A percentile compares a stretch with the other conserved stretches of the same genome.
phyloP scores from a whole-genome alignment of 2,113 vertebrate species.

The Colistium nudipinnis region DNA sequence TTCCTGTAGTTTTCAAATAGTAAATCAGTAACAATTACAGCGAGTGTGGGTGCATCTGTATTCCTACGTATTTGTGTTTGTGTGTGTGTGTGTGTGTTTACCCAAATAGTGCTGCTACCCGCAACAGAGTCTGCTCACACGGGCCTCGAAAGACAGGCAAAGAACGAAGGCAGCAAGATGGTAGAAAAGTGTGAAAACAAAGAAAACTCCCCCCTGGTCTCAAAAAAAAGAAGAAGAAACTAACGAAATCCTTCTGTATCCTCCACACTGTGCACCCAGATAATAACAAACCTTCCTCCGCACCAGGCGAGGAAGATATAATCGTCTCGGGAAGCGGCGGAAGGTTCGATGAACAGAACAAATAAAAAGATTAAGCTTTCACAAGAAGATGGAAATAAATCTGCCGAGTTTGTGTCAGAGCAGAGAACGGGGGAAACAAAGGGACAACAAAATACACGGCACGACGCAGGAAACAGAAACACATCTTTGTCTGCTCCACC shows the following conservation, averaged over 20 bases:
- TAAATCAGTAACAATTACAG: too few relatives aligned
- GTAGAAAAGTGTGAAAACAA: neutral
- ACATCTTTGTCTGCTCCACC: slow-evolving; percentile 30
- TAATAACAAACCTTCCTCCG: slow-evolving; percentile 30
- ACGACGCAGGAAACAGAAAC: slow-evolving; percentile 5
- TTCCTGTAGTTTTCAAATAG: too few relatives aligned
- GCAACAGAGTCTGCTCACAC: slow-evolving; percentile 5
- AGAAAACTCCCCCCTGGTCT: slow-evolving; percentile 8
- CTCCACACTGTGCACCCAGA: neutral
- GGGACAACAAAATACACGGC: slow-evolving; percentile 15
- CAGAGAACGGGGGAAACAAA: slow-evolving; percentile 14
- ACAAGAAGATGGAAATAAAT: slow-evolving; percentile 40
- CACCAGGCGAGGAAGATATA: slow-evolving; percentile 1
- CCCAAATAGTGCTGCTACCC: slow-evolving; percentile 5
- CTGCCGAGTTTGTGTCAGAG: slow-evolving; percentile 6
- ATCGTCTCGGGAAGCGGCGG: slow-evolving; percentile 21
- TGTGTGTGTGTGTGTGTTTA: slow-evolving; percentile 3
- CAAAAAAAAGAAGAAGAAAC: neutral
- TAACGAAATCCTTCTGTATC: neutral
- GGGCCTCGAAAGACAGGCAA: slow-evolving; percentile 16
- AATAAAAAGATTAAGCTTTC: slow-evolving; percentile 22
- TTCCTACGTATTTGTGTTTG: too few relatives aligned
- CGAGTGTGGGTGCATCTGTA: too few relatives aligned
- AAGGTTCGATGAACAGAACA: slow-evolving; percentile 38
- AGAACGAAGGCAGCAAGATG: neutral